Percentiles rank a stretch among this genome's conserved stretches.
Evolutionary conservation across 2,888 invertebrate species (phyloP).

Genomic region (Colletes collaris): DNA sequence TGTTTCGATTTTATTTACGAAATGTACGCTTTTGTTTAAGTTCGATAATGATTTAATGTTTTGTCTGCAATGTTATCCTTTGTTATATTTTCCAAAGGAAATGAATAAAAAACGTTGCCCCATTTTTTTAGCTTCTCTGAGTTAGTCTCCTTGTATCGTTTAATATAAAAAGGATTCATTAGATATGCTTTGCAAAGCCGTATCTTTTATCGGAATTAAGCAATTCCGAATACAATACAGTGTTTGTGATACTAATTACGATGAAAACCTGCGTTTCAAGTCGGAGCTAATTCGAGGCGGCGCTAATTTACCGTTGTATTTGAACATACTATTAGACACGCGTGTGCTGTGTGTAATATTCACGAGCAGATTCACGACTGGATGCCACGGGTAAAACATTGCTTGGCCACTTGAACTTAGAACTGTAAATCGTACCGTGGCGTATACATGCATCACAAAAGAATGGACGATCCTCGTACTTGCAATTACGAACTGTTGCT

Average conservation of each 20-base stretch:
- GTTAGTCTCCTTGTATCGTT: too few species aligned
- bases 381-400: conserved; percentile 57
- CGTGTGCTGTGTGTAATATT: conserved; percentile 54
- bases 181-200: conserved; percentile 2
- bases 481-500: conserved; percentile 40
- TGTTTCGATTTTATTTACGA: too few species aligned
- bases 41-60: too few species aligned
- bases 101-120: too few species aligned
- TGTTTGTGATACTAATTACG: conserved; percentile 48
- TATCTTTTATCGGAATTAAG: conserved; percentile 31
- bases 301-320: conserved; percentile 67
- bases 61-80: too few species aligned
- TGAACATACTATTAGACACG: conserved; percentile 66
- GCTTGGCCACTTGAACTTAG: conserved; percentile 65
- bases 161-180: background rate
- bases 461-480: conserved; percentile 14
- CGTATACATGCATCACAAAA: conserved; percentile 1
- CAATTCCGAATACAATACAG: conserved; percentile 19
- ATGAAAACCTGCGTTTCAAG: conserved; percentile 30
- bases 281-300: conserved; percentile 50
- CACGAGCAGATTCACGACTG: conserved; percentile 39
- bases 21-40: too few species aligned
- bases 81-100: too few species aligned
- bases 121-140: too few species aligned
- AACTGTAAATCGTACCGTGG: conserved; percentile 43